These are phyloP conservation scores for Scaptomyza flava DNA, from an alignment of 2,888 invertebrate genomes.

Conservation along the genomic window DNA sequence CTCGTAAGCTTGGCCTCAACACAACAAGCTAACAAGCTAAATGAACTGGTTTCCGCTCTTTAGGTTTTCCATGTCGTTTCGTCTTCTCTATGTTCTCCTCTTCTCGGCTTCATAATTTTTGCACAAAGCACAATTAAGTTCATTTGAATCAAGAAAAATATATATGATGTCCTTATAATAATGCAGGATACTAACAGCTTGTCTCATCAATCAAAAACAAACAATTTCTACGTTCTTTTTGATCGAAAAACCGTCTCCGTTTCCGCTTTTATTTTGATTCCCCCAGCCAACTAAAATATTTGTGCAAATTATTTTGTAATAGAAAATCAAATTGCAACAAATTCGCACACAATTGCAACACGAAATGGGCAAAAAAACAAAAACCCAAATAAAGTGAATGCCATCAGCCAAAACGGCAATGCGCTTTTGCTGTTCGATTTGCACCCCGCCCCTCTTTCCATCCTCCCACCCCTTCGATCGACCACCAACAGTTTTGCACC, in stretches of 20 bases:
- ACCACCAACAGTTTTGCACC: conserved; percentile 19
- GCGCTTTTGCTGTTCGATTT: conserved; percentile 65
- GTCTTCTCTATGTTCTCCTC: no score
- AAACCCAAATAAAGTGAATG: conserved; percentile 61
- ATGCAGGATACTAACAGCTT: no score
- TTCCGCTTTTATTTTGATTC: conserved; percentile 7
- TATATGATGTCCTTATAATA: no score
- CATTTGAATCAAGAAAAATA: no score
- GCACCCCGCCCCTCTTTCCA: conserved; percentile 1
- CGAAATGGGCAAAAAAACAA: conserved; percentile 54
- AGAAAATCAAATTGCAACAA: conserved; percentile 76
- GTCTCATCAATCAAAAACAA: no score
- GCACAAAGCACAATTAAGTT: no score
- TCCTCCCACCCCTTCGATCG: not conserved
- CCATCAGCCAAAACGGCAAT: conserved; percentile 66
- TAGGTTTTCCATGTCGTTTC: not conserved
- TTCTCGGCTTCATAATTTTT: no score
- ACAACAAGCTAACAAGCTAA: conserved; percentile 46
- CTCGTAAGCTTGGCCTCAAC: conserved; percentile 28
- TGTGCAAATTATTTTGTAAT: conserved; percentile 72
- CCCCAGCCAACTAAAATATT: conserved; percentile 40
- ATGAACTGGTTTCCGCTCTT: conserved; percentile 39
- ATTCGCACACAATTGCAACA: conserved; percentile 74
- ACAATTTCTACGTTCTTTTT: no score
- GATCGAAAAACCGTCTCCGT: not conserved